phyloP scores from a whole-genome alignment of 2,888 invertebrate species.

The Drosophila phalerata region DNA sequence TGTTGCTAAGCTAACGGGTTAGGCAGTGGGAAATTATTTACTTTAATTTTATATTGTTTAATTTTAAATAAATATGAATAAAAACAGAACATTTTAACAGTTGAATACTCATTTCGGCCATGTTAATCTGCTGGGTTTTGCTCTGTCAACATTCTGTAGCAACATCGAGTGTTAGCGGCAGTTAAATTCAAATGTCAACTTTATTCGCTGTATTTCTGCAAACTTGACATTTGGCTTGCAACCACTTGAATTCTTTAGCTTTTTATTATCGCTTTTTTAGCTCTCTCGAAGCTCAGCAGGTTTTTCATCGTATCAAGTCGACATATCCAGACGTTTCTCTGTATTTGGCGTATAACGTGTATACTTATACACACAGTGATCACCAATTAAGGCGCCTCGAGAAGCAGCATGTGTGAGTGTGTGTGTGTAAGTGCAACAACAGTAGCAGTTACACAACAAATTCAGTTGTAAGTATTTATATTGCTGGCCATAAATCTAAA shows the following conservation, averaged over 20 bases:
- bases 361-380: constrained; percentile 5
- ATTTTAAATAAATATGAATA: background rate
- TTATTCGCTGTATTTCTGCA: background rate
- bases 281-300: background rate
- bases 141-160: background rate
- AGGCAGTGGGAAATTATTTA: background rate
- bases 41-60: background rate
- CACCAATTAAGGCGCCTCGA: constrained; percentile 25
- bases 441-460: too few relatives aligned
- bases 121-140: background rate
- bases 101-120: too few relatives aligned
- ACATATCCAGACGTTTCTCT: constrained; percentile 1
- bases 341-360: background rate
- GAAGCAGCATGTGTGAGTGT: background rate
- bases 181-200: constrained; percentile 10
- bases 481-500: constrained; percentile 14
- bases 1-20: background rate
- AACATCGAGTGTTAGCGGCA: background rate
- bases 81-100: background rate
- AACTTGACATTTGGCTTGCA: background rate
- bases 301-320: constrained; percentile 2
- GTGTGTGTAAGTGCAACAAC: background rate
- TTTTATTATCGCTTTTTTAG: background rate
- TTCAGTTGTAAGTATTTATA: background rate
- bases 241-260: background rate